Evolutionary conservation across 1,140 invertebrate genomes (phyloP).

Genomic region (Aphelenchoides besseyi): DNA sequence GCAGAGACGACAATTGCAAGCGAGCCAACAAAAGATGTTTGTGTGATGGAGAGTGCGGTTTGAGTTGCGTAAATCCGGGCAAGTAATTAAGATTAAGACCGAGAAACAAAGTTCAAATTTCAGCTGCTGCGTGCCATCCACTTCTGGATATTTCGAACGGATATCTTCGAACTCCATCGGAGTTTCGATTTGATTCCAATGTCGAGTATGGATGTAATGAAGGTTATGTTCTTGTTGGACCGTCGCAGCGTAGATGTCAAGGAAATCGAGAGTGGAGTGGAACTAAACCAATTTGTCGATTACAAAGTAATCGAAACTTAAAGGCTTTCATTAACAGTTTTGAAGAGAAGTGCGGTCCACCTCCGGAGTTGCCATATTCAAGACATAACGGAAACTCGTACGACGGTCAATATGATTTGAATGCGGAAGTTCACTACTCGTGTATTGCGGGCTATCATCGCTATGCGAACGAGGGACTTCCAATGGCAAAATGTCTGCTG

Average conservation of each 20-base stretch:
- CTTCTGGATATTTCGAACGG: conserved; percentile 55
- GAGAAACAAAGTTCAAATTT: conserved; percentile 1
- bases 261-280: conserved; percentile 65
- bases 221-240: conserved; percentile 64
- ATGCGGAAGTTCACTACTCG: conserved; percentile 78
- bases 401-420: conserved; percentile 65
- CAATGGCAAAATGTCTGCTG: conserved; percentile 81
- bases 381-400: conserved; percentile 74
- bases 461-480: conserved; percentile 64
- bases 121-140: conserved; percentile 53
- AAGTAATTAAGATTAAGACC: conserved; percentile 45
- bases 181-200: conserved; percentile 64
- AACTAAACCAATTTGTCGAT: conserved; percentile 61
- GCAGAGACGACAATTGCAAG: conserved; percentile 88
- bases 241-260: conserved; percentile 62
- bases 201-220: conserved; percentile 64
- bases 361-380: conserved; percentile 81
- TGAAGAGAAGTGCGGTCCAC: conserved; percentile 79
- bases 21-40: conserved; percentile 92
- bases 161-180: conserved; percentile 50
- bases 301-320: conserved; percentile 47
- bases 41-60: conserved; percentile 90
- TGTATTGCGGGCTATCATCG: conserved; percentile 80
- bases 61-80: conserved; percentile 90
- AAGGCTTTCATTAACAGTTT: conserved; percentile 25